phyloP scores from a whole-genome alignment of 2,113 vertebrate species.

The Podarcis cretensis region DNA sequence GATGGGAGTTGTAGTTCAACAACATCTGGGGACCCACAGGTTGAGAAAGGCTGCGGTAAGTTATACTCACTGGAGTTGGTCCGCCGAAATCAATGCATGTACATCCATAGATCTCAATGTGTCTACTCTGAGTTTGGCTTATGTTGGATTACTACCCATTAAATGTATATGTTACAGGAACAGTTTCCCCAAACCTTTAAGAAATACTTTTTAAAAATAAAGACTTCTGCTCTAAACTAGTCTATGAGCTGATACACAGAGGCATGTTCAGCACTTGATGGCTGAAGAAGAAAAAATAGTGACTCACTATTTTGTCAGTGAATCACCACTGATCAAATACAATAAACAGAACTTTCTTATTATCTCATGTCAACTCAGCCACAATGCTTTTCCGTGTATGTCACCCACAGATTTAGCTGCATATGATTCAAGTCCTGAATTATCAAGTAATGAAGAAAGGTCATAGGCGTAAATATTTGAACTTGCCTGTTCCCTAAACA shows the following conservation, averaged over 20 bases:
- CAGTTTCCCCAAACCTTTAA: too few species aligned
- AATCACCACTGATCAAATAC: background rate
- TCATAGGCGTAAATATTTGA: background rate
- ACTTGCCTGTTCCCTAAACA: background rate
- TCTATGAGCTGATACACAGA: background rate
- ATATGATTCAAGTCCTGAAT: background rate
- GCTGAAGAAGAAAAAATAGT: background rate
- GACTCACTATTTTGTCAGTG: background rate
- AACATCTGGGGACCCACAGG: too few species aligned
- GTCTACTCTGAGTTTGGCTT: too few species aligned
- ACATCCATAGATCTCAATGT: too few species aligned
- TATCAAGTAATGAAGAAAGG: background rate
- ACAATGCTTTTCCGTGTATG: background rate
- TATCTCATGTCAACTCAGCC: background rate
- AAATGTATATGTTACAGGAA: too few species aligned
- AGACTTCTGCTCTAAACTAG: background rate
- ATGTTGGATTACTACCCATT: too few species aligned
- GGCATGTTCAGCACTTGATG: background rate
- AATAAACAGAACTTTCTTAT: background rate
- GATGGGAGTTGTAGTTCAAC: too few species aligned
- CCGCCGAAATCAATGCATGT: too few species aligned
- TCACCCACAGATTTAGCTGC: background rate
- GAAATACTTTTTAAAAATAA: too few species aligned
- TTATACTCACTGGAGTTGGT: too few species aligned
- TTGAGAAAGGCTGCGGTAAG: too few species aligned